Evolutionary conservation across 2,797 vertebrate genomes (phyloP).

Genomic region (Schizopygopsis pylzovi): DNA sequence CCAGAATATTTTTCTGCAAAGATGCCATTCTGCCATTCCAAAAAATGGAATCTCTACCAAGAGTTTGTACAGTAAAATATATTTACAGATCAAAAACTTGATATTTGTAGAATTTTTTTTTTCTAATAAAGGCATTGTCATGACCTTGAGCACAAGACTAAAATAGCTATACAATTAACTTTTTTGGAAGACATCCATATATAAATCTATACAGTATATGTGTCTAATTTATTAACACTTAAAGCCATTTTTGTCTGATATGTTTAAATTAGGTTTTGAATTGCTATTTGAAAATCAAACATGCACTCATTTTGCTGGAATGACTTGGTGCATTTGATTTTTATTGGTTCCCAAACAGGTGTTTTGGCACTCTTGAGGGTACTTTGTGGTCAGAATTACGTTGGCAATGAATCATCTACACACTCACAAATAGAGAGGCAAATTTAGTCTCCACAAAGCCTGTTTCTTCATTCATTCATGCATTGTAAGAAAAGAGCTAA

Average conservation of each 20-base stretch:
- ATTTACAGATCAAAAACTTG: not conserved
- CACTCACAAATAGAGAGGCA: slow-evolving; percentile 22
- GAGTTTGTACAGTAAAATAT: not conserved
- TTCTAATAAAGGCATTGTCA: not conserved
- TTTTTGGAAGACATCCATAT: not conserved
- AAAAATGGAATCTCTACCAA: not conserved
- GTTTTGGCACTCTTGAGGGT: not conserved
- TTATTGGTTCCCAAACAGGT: not conserved
- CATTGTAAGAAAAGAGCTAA: slow-evolving; percentile 35
- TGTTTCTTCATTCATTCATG: slow-evolving; percentile 42
- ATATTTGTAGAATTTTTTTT: not conserved
- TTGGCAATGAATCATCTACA: slow-evolving; percentile 26
- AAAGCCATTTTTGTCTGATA: not conserved
- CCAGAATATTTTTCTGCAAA: not conserved
- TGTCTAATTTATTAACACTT: not conserved
- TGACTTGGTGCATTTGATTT: not conserved
- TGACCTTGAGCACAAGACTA: not conserved
- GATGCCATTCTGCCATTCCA: not conserved
- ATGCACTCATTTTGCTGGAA: not conserved
- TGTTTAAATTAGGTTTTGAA: not conserved
- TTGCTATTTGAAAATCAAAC: not conserved
- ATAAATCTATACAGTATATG: not conserved
- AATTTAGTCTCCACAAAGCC: slow-evolving; percentile 35
- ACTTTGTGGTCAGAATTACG: not conserved
- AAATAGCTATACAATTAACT: not conserved